These are phyloP conservation scores for Spea hammondii DNA, from an alignment of 2,797 vertebrate genomes.

Conservation along the genomic window DNA sequence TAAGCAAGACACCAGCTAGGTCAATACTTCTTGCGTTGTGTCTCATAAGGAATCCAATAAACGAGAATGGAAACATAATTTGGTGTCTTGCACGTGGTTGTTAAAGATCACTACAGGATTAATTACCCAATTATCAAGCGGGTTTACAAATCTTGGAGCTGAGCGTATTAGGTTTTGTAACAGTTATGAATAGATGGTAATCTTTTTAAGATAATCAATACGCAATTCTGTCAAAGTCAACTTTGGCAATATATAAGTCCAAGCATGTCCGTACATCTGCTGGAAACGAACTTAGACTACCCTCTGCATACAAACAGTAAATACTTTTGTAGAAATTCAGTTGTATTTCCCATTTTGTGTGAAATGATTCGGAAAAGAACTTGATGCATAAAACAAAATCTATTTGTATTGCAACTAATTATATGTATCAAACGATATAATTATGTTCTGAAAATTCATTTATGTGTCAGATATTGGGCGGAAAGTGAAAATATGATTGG, in stretches of 20 bases:
- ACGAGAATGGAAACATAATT: constrained; percentile 41
- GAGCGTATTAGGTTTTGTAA: constrained; percentile 39
- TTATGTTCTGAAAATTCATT: no score
- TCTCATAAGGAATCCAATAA: constrained; percentile 38
- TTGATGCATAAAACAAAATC: no score
- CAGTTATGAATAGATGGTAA: constrained; percentile 49
- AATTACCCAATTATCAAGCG: constrained; percentile 46
- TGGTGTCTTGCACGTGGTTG: constrained; percentile 18
- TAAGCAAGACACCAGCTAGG: constrained; percentile 22
- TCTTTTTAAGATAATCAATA: constrained; percentile 50
- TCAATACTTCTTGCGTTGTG: constrained; percentile 27
- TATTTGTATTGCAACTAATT: no score
- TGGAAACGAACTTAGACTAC: no score
- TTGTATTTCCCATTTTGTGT: no score
- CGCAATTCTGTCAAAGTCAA: constrained; percentile 46
- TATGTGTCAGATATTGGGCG: no score
- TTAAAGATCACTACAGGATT: constrained; percentile 46
- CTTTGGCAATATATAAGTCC: constrained; percentile 19
- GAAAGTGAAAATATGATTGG: no score
- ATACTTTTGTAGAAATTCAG: no score
- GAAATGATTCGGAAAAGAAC: no score
- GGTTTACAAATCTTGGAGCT: constrained; percentile 16
- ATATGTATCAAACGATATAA: no score
- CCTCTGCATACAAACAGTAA: no score
- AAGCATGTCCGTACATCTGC: background rate